These are phyloP conservation scores for Hippopotamyrus pictus DNA, from an alignment of 2,797 vertebrate species.

Conservation along the genomic window DNA sequence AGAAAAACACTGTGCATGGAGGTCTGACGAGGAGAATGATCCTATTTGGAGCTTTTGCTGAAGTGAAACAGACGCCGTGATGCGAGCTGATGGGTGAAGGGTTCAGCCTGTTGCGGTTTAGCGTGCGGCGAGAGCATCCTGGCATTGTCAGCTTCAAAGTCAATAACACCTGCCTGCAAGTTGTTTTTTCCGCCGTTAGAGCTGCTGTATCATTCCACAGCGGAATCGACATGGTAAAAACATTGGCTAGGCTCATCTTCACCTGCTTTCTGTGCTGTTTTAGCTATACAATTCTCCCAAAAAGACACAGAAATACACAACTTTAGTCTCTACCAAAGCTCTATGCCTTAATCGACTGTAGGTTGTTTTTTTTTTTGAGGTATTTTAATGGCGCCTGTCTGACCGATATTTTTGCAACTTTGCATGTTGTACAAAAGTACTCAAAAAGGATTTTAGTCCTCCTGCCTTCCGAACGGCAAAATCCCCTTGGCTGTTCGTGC, in stretches of 20 bases:
- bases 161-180: background rate
- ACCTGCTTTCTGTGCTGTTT: background rate
- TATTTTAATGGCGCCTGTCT: background rate
- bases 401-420: background rate
- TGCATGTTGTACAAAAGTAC: background rate
- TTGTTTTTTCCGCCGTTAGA: background rate
- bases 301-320: background rate
- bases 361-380: background rate
- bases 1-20: background rate
- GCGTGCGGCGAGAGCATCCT: background rate
- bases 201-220: background rate
- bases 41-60: background rate
- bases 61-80: background rate
- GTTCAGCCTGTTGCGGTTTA: background rate
- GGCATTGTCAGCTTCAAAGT: background rate
- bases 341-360: background rate
- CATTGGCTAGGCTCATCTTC: background rate
- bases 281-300: background rate
- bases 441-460: background rate
- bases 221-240: background rate
- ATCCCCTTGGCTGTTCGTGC: background rate
- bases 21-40: background rate
- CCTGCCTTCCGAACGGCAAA: background rate
- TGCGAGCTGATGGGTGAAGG: background rate
- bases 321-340: background rate